Base-by-base conservation (phyloP, 2,797 vertebrate genomes). In the Lophotriccus pileatus region DNA sequence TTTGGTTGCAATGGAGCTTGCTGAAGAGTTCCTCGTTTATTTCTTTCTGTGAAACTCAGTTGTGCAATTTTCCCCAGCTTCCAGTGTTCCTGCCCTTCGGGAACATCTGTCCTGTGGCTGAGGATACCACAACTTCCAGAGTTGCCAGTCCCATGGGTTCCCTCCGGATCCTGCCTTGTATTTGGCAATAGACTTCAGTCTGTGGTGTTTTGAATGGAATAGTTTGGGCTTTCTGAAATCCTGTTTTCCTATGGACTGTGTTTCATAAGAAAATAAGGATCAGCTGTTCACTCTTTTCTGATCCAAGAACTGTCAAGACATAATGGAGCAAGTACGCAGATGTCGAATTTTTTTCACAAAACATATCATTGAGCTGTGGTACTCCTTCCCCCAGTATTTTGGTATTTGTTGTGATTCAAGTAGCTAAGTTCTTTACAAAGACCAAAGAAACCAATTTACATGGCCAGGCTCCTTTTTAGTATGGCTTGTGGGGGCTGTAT, bases 231-330 rank as follows among this genome's bases (percentile, higher is more conserved):
- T 94, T 94, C 66, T 75, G 66, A 94, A 95, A 91, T 89, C 49
- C 56, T 91, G 49, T 74, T 94, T 92, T 94, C 64, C 68, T 89
- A 43, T 82, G 74, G 84, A 89, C 95, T 95, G 87, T 79, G 49
- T 93, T 96, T 93, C 82, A 81, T 79, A 95, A 94, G 82, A 39
- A 94, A 95, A 96, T 93, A 91, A 87, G n/a, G 64, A 94, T 96
- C 94, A 89, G 87, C 87, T 92, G 89, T 80, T 92, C 1, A 2
- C 21, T 77, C 32, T 62, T 24, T 91, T 95, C 60, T 56, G 32
- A 81, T 95, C 64, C 68, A 85, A 64, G 79, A 80, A 49, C 56
- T 74, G 87, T 74, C 17, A 0, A 52, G 27, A 67, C 56, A 76
- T 83, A 75, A 88, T 37, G 63, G 86, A 94, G 36, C 32, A 69